These are phyloP conservation scores for Ranitomeya variabilis DNA, from an alignment of 2,113 vertebrate species.

Conservation along the genomic window DNA sequence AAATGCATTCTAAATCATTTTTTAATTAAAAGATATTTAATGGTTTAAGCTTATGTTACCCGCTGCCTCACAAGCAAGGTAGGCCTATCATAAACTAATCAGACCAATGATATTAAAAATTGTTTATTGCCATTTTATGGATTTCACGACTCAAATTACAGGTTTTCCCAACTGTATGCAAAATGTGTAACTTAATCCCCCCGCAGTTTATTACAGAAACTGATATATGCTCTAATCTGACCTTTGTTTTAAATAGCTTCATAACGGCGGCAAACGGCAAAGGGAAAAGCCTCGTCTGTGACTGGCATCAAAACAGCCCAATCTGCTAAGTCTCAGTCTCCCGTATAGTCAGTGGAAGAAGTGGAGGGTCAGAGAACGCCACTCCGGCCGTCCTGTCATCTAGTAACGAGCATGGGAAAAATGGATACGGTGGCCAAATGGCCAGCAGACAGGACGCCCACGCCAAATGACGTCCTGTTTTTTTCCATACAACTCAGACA, in stretches of 20 bases:
- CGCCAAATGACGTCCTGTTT: slow-evolving; percentile 82
- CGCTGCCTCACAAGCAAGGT: slow-evolving; percentile 62
- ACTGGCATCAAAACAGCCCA: slow-evolving; percentile 72
- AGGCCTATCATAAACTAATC: slow-evolving; percentile 67
- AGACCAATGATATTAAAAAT: slow-evolving; percentile 66
- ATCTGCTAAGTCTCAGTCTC: slow-evolving; percentile 75
- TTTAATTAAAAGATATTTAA: slow-evolving; percentile 76
- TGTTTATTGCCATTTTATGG: slow-evolving; percentile 74
- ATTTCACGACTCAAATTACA: slow-evolving; percentile 72
- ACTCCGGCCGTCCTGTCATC: slow-evolving; percentile 80
- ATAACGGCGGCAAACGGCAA: slow-evolving; percentile 60
- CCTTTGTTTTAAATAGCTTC: slow-evolving; percentile 70
- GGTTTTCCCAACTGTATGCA: slow-evolving; percentile 75
- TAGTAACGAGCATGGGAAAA: slow-evolving; percentile 82
- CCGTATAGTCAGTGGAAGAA: slow-evolving; percentile 77
- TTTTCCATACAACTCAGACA: slow-evolving; percentile 84
- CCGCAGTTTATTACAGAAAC: slow-evolving; percentile 73
- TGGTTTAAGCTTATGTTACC: slow-evolving; percentile 66
- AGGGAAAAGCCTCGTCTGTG: slow-evolving; percentile 58
- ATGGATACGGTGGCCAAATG: slow-evolving; percentile 79
- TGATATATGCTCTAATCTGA: slow-evolving; percentile 72
- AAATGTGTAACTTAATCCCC: slow-evolving; percentile 71
- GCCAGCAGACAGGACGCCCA: slow-evolving; percentile 83
- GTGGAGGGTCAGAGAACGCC: slow-evolving; percentile 73
- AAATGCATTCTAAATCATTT: slow-evolving; percentile 73